Evolutionary conservation across 2,797 vertebrate species (phyloP).

Genomic region (Cirrhinus mrigala): DNA sequence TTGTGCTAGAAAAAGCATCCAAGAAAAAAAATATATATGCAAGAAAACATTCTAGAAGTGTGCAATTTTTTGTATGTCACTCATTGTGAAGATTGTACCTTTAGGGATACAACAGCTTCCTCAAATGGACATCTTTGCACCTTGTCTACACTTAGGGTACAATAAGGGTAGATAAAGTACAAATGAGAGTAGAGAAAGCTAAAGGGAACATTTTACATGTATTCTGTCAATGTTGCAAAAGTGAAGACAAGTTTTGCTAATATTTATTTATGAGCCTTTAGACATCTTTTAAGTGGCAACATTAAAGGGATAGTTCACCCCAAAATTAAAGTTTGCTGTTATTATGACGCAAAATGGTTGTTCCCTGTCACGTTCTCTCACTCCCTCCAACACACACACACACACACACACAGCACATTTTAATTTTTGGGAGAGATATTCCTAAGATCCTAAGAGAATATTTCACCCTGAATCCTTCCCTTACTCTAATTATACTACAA

Average conservation of each 20-base stretch:
- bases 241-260: background rate
- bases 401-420: background rate
- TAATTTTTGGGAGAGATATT: background rate
- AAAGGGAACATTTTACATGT: too few species aligned
- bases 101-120: too few species aligned
- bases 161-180: background rate
- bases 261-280: background rate
- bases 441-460: background rate
- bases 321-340: too few species aligned
- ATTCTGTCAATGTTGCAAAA: too few species aligned
- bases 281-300: background rate
- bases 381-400: too few species aligned
- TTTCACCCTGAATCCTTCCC: background rate
- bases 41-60: too few species aligned
- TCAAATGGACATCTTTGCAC: too few species aligned
- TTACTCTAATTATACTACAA: background rate
- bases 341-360: too few species aligned
- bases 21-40: too few species aligned
- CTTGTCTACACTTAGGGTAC: background rate
- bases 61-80: background rate
- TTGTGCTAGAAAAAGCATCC: too few species aligned
- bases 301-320: background rate
- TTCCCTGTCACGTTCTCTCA: too few species aligned
- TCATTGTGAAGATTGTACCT: too few species aligned
- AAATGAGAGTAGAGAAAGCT: background rate